Base-by-base conservation (phyloP, 2,113 vertebrate genomes). In the Anarhynchus alexandrinus region DNA sequence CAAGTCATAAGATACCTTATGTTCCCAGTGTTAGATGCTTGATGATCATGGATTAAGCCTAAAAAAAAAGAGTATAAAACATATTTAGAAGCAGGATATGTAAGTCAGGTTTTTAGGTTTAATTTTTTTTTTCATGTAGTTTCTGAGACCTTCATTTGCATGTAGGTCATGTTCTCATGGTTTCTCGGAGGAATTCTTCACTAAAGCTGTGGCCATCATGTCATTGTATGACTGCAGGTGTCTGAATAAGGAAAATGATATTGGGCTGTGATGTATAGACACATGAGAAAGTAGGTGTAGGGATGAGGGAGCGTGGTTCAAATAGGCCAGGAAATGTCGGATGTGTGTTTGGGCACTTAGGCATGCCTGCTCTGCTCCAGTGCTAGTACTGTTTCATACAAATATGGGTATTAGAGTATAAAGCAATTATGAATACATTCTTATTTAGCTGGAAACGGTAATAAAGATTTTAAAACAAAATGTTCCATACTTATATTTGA, bases 301-400 rank as follows among this genome's bases (percentile, higher is more conserved):
- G 83, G 14, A 2, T 13, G 29, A 26, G 12, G 38, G 25, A 36
- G 10, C 0, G 0, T 3, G 8, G 29, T 58, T 80, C 21, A 15
- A 0, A 3, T 2, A 22, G 55, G 11, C 30, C 9, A 4, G 64
- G 76, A 10, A 22, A 7, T 9, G 62, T n/a, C 65, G 42, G n/a
- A 2, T 36, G 16, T 1, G 2, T 36, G 29, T 42, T 42, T 12
- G 86, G 38, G 32, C 51, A 10, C 23, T 15, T 11, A 2, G 36
- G 4, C 5, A 0, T 29, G 55, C 22, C 27, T 3, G 36, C 36
- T 65, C 30, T 29, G 23, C 42, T 70, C 51, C 0, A 0, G 5
- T 49, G 23, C 88, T 67, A 43, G n/a, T 16, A n/a, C 15, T 0
- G 0, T 9, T 45, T 76, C 17, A 1, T 55, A 15, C 27, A 13